These are phyloP conservation scores for Athrips mouffetella DNA, from an alignment of 2,888 invertebrate species.

Conservation along the genomic window DNA sequence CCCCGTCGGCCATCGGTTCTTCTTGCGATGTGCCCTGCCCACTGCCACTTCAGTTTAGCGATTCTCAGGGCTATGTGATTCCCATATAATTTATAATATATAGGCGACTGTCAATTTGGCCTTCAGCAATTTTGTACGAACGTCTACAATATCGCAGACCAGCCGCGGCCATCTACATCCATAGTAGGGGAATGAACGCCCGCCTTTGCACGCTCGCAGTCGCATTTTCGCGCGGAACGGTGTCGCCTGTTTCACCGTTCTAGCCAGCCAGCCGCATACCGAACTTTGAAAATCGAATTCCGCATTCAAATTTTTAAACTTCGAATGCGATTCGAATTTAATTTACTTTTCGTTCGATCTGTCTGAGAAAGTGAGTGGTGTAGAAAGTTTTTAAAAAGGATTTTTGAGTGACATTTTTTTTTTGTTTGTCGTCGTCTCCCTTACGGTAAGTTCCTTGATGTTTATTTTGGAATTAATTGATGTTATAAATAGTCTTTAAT, in stretches of 20 bases:
- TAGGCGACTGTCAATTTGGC: no score
- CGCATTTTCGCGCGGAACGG: constrained; percentile 57
- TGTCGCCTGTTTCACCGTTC: constrained; percentile 44
- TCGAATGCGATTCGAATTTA: constrained; percentile 25
- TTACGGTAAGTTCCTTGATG: constrained; percentile 56
- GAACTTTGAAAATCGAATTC: constrained; percentile 14
- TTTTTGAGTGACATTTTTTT: constrained; percentile 40
- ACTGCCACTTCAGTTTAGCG: no score
- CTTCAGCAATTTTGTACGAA: constrained; percentile 32
- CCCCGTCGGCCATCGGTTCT: no score
- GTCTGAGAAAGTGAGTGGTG: constrained; percentile 56
- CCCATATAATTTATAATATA: no score
- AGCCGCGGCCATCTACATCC: background rate
- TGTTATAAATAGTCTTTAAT: background rate
- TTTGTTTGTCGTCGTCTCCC: constrained; percentile 38
- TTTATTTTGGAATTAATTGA: background rate
- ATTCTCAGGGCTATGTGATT: no score
- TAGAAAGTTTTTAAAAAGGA: constrained; percentile 48
- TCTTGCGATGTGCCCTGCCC: no score
- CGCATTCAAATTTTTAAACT: constrained; percentile 33
- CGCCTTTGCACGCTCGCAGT: constrained; percentile 46
- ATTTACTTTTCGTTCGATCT: constrained; percentile 8
- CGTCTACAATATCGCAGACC: background rate
- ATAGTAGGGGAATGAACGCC: constrained; percentile 59
- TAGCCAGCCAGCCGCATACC: no score